Conservation (phyloP, 64 coral and sea anemone species). For the Cladopsammia gracilis region DNA sequence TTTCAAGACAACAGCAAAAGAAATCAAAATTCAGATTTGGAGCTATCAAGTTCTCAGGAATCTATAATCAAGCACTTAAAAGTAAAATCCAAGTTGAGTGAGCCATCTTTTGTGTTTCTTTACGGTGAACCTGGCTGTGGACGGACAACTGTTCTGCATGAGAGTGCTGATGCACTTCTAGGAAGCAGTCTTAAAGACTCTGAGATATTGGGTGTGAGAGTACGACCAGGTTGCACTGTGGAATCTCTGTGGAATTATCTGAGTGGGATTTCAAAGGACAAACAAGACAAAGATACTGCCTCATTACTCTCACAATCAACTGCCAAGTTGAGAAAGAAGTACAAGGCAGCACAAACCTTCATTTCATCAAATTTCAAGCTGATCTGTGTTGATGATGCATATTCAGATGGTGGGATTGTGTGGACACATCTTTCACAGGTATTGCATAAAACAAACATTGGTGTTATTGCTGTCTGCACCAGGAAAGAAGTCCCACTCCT, state of each 20-base stretch:
- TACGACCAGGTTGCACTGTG: slow-evolving; percentile 44
- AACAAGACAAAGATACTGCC: slow-evolving; percentile 72
- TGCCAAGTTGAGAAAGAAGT: slow-evolving; percentile 66
- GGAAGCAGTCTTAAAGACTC: background rate
- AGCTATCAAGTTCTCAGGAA: background rate
- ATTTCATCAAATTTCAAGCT: slow-evolving; percentile 72
- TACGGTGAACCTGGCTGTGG: slow-evolving; percentile 86
- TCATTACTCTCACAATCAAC: slow-evolving; percentile 67
- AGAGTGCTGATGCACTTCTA: slow-evolving; percentile 47
- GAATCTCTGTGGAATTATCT: slow-evolving; percentile 81
- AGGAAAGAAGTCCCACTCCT: background rate
- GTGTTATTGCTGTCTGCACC: slow-evolving; percentile 9
- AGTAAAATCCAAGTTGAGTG: too few species aligned
- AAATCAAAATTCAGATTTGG: background rate
- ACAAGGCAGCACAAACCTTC: slow-evolving; percentile 45
- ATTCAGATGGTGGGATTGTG: slow-evolving; percentile 36
- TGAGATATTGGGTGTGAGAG: slow-evolving; percentile 44
- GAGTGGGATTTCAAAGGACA: slow-evolving; percentile 78
- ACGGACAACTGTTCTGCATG: slow-evolving; percentile 58
- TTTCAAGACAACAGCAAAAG: background rate
- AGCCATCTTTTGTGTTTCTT: background rate
- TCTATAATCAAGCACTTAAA: background rate
- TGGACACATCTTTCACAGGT: slow-evolving; percentile 45
- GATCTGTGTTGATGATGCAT: slow-evolving; percentile 80
- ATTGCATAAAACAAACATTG: slow-evolving; percentile 3